These are phyloP conservation scores for Vimba vimba DNA, from an alignment of 2,113 vertebrate genomes.

Conservation along the genomic window DNA sequence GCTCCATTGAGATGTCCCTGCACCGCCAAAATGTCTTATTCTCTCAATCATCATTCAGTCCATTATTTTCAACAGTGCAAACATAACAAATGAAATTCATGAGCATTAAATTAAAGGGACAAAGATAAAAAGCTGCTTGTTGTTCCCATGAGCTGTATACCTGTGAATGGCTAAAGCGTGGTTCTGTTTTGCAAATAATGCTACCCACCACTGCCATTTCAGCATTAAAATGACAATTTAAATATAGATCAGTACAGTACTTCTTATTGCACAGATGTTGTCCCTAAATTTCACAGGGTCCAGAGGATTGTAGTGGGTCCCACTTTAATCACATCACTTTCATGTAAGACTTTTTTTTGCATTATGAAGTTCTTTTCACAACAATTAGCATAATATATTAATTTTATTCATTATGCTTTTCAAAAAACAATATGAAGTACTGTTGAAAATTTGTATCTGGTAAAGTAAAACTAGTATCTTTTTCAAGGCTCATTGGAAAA, in stretches of 20 bases:
- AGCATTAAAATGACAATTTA: background rate
- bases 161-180: background rate
- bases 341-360: too few relatives aligned
- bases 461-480: too few relatives aligned
- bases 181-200: background rate
- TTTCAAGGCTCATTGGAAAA: too few relatives aligned
- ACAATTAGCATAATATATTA: too few relatives aligned
- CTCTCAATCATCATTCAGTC: slow-evolving; percentile 30
- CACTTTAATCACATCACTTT: too few relatives aligned
- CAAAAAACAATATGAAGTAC: too few relatives aligned
- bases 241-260: background rate
- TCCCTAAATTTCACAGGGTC: background rate
- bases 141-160: background rate
- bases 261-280: background rate
- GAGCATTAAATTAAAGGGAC: slow-evolving; percentile 23
- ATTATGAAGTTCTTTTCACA: too few relatives aligned
- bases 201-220: background rate
- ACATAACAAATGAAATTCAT: slow-evolving; percentile 35
- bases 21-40: background rate
- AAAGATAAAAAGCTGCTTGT: background rate
- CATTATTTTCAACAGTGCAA: slow-evolving; percentile 30
- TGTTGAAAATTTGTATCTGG: too few relatives aligned
- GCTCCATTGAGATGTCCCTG: slow-evolving; percentile 15
- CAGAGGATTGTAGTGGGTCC: too few relatives aligned
- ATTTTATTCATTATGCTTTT: too few relatives aligned